Conservation (phyloP, 1,140 invertebrate genomes). For the Halesus radiatus region DNA sequence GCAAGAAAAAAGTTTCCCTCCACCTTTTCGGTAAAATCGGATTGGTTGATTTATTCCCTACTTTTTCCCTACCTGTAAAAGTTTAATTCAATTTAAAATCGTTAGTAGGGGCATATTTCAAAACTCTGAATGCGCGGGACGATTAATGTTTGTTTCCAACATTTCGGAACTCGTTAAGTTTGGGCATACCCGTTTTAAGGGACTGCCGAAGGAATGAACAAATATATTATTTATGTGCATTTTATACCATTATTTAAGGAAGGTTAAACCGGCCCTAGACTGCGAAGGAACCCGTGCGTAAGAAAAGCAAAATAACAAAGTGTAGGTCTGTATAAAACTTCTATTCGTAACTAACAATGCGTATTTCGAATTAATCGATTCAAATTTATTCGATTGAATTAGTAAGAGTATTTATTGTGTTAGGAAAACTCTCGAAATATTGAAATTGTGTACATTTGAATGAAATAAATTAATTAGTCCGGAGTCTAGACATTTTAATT, state of each 20-base stretch:
- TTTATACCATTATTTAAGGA: not conserved
- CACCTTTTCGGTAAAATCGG: not conserved
- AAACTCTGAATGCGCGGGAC: conserved; percentile 11
- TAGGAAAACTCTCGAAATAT: too few species aligned
- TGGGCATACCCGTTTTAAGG: not conserved
- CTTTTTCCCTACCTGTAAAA: conserved; percentile 15
- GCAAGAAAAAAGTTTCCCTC: conserved; percentile 19
- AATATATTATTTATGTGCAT: conserved; percentile 5
- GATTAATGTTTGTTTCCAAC: conserved; percentile 25
- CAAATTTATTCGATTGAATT: too few species aligned
- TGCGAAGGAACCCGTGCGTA: too few species aligned
- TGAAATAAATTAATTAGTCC: too few species aligned
- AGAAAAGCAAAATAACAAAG: too few species aligned
- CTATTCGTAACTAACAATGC: too few species aligned
- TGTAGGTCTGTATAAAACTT: too few species aligned
- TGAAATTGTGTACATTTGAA: too few species aligned
- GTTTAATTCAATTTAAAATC: conserved; percentile 35
- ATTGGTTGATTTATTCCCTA: conserved; percentile 22
- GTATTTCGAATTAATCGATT: too few species aligned
- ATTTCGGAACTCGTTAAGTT: conserved; percentile 4
- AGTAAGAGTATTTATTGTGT: too few species aligned
- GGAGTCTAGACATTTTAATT: too few species aligned
- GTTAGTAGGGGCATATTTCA: conserved; percentile 29
- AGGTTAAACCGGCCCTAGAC: too few species aligned
- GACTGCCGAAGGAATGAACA: not conserved